Evolutionary conservation across 1,140 invertebrate genomes (phyloP), one percentile per base, ranked within the genome.

Genomic region (Camponotus vicinus): DNA sequence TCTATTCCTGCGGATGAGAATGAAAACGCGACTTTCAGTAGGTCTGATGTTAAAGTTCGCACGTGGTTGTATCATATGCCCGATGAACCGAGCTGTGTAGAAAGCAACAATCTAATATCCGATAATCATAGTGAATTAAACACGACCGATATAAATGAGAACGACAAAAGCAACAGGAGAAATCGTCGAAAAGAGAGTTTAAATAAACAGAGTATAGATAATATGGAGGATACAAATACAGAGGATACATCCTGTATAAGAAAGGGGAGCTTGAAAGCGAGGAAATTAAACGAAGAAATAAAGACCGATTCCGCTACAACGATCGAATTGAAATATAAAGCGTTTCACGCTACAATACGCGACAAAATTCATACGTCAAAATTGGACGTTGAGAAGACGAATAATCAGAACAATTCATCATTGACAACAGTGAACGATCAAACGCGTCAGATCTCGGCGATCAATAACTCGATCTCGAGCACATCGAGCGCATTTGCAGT

Each of bases 251-350:
- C 59, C 15, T 59, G 45, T 8, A 11, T 27, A 52, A 37, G 18
- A 7, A 85, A 66, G 32, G 32, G 1, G 27, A 27, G 11, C 34
- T 1, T 42, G 27, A n/a, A 3, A 34, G 18, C 61, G 37, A 55
- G 15, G 21, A 32, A 78, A 66, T 21, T 13, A 32, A n/a, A 13
- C 21, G 3, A 71, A 45, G 21, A 27, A 55, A 21, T 18, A 32
- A 34, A 83, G 18, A n/a, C 4, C 45, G 42, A 75, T 63, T 70
- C 37, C n/a, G 13, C 6, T 32, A 9, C 9, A 4, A 18, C 13
- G 6, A n/a, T 4, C 13, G 8, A 6, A 57, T 45, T 83, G 27
- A 86, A 86, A 13, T 86, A 83, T 40, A 73, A 66, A 7, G 7
- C 34, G 5, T 9, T 11, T 45, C 85, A 73, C 8, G 49, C 21